Conservation (phyloP, 2,113 vertebrate species). For the Microcebus murinus region DNA sequence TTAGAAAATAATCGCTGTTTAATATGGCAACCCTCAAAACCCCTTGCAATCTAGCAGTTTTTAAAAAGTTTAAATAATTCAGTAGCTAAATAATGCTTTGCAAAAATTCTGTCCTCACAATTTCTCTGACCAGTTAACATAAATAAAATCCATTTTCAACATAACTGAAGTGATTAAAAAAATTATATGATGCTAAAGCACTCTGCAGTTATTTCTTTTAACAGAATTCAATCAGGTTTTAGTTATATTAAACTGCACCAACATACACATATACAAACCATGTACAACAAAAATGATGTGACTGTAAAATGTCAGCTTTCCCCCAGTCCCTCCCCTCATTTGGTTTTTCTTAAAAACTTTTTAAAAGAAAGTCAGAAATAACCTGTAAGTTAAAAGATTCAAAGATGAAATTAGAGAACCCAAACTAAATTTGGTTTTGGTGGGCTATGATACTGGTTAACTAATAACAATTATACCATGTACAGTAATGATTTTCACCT, state of each 20-base stretch:
- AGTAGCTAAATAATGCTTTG: constrained; percentile 34
- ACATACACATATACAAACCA: neutral
- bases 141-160: constrained; percentile 42
- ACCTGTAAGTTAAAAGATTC: constrained; percentile 34
- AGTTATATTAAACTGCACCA: constrained; percentile 11
- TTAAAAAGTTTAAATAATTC: constrained; percentile 38
- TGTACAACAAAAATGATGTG: constrained; percentile 31
- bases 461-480: neutral
- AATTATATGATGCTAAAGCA: neutral
- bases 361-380: constrained; percentile 5
- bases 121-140: neutral
- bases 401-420: constrained; percentile 42
- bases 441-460: constrained; percentile 21
- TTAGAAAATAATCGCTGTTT: constrained; percentile 30
- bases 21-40: neutral
- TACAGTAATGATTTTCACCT: neutral
- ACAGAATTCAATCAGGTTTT: constrained; percentile 14
- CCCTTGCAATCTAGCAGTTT: neutral
- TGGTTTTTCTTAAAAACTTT: constrained; percentile 11
- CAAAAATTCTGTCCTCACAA: neutral
- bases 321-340: neutral
- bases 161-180: constrained; percentile 41
- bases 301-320: neutral
- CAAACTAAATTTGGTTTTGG: neutral
- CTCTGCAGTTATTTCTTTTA: neutral